Conservation (phyloP, 1,140 invertebrate species). For the Drosophila erecta region DNA sequence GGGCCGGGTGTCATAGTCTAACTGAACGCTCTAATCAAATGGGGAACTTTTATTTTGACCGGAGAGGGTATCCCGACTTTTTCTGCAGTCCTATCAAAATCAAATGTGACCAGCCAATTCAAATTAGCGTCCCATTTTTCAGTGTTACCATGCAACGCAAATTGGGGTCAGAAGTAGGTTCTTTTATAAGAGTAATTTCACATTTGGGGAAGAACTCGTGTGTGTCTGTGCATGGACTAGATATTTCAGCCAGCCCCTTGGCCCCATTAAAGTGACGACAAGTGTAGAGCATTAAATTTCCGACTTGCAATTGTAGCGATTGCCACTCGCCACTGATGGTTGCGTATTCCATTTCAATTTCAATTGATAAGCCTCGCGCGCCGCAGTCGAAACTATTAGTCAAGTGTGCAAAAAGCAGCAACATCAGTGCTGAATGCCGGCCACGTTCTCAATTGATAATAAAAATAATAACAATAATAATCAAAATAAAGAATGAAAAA, state of each 20-base stretch:
- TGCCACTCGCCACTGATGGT: slow-evolving; percentile 33
- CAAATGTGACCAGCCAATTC: too few species aligned
- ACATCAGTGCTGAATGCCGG: slow-evolving; percentile 68
- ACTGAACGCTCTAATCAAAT: slow-evolving; percentile 21
- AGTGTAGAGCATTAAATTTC: slow-evolving; percentile 39
- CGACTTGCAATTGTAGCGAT: slow-evolving; percentile 12
- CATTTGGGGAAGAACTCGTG: background rate
- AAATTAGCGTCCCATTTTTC: background rate
- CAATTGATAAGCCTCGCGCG: slow-evolving; percentile 74
- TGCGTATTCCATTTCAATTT: slow-evolving; percentile 75
- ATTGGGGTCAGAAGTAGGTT: background rate
- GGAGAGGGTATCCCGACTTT: too few species aligned
- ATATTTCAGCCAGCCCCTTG: background rate
- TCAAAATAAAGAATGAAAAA: slow-evolving; percentile 58
- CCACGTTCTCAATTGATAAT: slow-evolving; percentile 83
- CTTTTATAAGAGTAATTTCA: background rate
- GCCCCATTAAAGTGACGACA: background rate
- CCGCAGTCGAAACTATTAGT: slow-evolving; percentile 70
- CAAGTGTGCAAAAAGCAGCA: slow-evolving; percentile 67
- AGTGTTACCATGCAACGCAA: background rate
- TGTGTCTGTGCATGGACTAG: background rate
- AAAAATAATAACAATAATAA: slow-evolving; percentile 81
- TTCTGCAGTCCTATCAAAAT: too few species aligned
- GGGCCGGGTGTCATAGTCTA: slow-evolving; percentile 10
- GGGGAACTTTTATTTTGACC: slow-evolving; percentile 1